These are phyloP conservation scores for Orthosia cruda DNA, from an alignment of 2,888 invertebrate species.

Conservation along the genomic window DNA sequence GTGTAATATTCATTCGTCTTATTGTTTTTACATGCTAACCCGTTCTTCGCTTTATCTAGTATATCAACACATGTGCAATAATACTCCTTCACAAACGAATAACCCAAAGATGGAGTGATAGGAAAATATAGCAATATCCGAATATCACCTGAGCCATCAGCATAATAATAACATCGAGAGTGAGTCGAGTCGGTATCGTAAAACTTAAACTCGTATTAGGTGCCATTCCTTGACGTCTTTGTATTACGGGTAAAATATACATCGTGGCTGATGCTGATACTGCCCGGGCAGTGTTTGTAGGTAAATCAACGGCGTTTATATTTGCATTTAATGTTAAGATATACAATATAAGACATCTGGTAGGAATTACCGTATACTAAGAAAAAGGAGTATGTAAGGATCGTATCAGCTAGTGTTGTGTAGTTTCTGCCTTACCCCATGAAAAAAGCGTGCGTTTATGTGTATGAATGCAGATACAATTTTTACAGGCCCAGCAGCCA, in stretches of 20 bases:
- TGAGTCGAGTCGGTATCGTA: slow-evolving; percentile 66
- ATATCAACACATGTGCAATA: slow-evolving; percentile 44
- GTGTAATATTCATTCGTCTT: not conserved
- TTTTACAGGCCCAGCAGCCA: not conserved
- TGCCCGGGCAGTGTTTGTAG: slow-evolving; percentile 10
- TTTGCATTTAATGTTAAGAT: not conserved
- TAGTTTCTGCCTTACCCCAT: too few relatives aligned
- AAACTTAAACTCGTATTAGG: slow-evolving; percentile 79
- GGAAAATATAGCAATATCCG: slow-evolving; percentile 59
- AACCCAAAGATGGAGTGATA: slow-evolving; percentile 57
- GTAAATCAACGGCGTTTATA: slow-evolving; percentile 5
- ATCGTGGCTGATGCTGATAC: not conserved
- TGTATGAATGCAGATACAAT: too few relatives aligned
- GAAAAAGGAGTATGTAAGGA: too few relatives aligned
- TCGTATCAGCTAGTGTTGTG: too few relatives aligned
- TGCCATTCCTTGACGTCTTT: slow-evolving; percentile 72
- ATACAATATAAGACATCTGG: not conserved
- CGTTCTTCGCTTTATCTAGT: not conserved
- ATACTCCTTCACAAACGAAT: slow-evolving; percentile 31
- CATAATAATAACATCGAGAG: slow-evolving; percentile 68
- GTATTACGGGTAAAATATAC: slow-evolving; percentile 13
- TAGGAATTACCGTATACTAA: too few relatives aligned
- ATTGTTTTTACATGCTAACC: slow-evolving; percentile 17
- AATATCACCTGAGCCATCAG: slow-evolving; percentile 61
- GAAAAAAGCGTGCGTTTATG: too few relatives aligned